Evolutionary conservation across 2,113 vertebrate genomes (phyloP).

Genomic region (Muntiacus muntjak): DNA sequence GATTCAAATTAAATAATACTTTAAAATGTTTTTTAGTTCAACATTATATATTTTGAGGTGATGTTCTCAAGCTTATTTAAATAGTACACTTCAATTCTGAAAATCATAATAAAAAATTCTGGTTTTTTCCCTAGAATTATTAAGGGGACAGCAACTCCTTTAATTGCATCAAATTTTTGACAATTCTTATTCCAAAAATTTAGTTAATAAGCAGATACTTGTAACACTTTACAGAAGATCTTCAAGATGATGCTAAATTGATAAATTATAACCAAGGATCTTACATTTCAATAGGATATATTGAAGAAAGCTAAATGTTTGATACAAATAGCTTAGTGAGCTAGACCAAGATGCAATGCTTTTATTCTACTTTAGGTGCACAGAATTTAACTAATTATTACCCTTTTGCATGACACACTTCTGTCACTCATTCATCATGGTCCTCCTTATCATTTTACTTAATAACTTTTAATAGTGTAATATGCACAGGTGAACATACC

Average conservation of each 20-base stretch:
- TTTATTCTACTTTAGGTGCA: not conserved
- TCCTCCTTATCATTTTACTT: not conserved
- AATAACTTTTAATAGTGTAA: not conserved
- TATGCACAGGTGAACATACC: not conserved
- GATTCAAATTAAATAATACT: not conserved
- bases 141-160: not conserved
- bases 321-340: not conserved
- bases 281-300: not conserved
- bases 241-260: not conserved
- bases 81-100: not conserved
- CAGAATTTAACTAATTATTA: not conserved
- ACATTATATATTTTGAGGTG: not conserved
- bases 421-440: not conserved
- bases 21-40: not conserved
- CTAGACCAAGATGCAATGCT: not conserved
- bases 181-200: not conserved
- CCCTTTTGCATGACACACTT: not conserved
- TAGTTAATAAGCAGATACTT: not conserved
- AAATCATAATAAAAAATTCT: not conserved
- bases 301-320: not conserved
- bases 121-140: not conserved
- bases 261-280: not conserved
- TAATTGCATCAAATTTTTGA: not conserved
- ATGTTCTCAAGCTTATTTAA: not conserved
- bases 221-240: not conserved